Conservation (phyloP, 2,888 invertebrate genomes). For the Apamea anceps region DNA sequence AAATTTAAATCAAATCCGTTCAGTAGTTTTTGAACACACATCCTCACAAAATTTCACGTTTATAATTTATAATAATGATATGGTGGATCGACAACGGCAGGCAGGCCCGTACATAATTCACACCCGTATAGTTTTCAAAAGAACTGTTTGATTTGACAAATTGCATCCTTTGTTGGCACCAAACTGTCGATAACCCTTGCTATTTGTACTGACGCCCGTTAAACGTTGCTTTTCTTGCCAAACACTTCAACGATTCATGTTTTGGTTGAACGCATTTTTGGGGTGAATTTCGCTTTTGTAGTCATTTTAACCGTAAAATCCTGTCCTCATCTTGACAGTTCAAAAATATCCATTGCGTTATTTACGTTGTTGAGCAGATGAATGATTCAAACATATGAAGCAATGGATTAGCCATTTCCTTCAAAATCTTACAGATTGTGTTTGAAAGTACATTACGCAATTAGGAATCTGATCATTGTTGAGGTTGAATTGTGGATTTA, state of each 20-base stretch:
- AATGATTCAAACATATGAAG: too few relatives aligned
- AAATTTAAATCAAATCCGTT: too few relatives aligned
- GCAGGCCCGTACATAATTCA: slow-evolving; percentile 18
- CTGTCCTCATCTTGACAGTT: neutral
- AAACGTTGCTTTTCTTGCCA: slow-evolving; percentile 79
- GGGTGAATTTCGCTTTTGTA: neutral
- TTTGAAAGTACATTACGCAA: too few relatives aligned
- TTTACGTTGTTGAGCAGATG: too few relatives aligned
- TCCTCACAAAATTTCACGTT: too few relatives aligned
- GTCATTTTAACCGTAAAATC: neutral
- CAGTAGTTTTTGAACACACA: too few relatives aligned
- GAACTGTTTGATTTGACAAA: slow-evolving; percentile 86
- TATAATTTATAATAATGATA: too few relatives aligned
- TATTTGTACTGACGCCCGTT: slow-evolving; percentile 81
- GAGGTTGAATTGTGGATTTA: too few relatives aligned
- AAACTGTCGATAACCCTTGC: slow-evolving; percentile 81
- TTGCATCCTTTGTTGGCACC: slow-evolving; percentile 84
- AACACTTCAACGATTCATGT: slow-evolving; percentile 49
- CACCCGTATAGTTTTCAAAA: slow-evolving; percentile 45
- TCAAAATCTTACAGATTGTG: too few relatives aligned
- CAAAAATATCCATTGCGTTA: neutral
- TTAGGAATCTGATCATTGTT: neutral
- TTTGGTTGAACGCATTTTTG: slow-evolving; percentile 51
- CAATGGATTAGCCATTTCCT: neutral
- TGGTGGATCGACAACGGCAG: neutral